Base-by-base conservation (phyloP, 2,113 vertebrate species). In the Eolophus roseicapilla region DNA sequence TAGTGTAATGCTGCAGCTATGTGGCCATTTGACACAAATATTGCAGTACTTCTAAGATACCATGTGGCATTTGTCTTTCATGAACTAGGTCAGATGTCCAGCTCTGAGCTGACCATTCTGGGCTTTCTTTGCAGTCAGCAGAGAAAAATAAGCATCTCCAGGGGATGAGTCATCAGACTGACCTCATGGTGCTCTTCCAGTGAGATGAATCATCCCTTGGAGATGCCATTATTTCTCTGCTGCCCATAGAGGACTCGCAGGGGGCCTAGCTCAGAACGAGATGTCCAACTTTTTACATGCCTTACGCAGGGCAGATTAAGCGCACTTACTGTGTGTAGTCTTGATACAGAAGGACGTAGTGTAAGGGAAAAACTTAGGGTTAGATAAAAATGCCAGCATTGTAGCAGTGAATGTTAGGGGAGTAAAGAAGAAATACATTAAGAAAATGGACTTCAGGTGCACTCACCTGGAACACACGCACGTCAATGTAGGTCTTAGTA, bases 1-100 rank as follows among this genome's bases (percentile, higher is more conserved):
- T 83, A 81, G 20, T 60, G 60, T 84, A 82, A 78, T 94, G 83
- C 76, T 94, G 73, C 90, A 86, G 79, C 88, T 96, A 21, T 83
- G 76, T 94, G 88, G 76, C 86, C 71, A 49, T 86, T 92, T 71
- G 80, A 78, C 73, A 88, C 78, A 94, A 90, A 78, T 59, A 93
- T 78, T 88, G 33, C 14, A 81, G 31, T 47, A 64, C 55, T 84
- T 86, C 49, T 12, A 43, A 94, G 91, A 91, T 50, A 41, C 17
- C 5, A 4, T 18, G 35, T 92, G 71, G 15, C 14, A 7, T 75
- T 92, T 28, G 10, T 73, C 67, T 88, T 24, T 71, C 69, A 25
- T 52, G 57, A 87, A 31, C 52, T 87, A 52, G 43, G 57, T 89
- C 74, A 91, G 50, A 82, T 73, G 83, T 75, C 60, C 69, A 75